These are phyloP conservation scores for Champsocephalus gunnari DNA, from an alignment of 2,797 vertebrate species.

Conservation along the genomic window DNA sequence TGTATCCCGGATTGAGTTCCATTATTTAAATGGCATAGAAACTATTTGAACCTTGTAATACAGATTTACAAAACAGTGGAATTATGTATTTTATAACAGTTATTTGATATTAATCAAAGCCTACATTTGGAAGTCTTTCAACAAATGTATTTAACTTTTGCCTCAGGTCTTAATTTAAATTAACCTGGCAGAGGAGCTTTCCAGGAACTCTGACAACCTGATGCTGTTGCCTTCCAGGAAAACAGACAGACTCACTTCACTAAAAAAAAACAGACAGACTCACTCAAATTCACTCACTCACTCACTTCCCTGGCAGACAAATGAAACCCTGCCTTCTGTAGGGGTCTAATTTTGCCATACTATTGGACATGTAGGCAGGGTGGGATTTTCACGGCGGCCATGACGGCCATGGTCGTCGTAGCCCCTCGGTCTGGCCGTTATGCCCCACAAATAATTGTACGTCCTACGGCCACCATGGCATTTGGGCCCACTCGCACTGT, in stretches of 20 bases:
- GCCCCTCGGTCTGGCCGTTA: too few relatives aligned
- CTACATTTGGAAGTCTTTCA: slow-evolving; percentile 1
- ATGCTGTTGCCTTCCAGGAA: slow-evolving; percentile 48
- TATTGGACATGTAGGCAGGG: slow-evolving; percentile 65
- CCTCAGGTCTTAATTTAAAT: slow-evolving; percentile 11
- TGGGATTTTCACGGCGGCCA: too few relatives aligned
- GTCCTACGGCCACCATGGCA: too few relatives aligned
- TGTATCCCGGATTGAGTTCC: background rate
- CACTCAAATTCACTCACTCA: slow-evolving; percentile 18
- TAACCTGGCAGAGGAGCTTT: slow-evolving; percentile 23
- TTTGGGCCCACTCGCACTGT: too few relatives aligned
- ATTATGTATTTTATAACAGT: too few relatives aligned
- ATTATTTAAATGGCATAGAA: background rate
- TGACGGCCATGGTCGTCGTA: too few relatives aligned
- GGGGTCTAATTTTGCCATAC: slow-evolving; percentile 76
- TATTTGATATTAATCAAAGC: too few relatives aligned
- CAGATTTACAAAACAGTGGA: background rate
- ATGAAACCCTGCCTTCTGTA: slow-evolving; percentile 58
- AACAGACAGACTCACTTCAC: slow-evolving; percentile 40
- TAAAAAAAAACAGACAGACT: slow-evolving; percentile 14
- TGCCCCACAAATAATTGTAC: too few relatives aligned
- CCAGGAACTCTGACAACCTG: slow-evolving; percentile 42
- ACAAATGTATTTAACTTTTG: slow-evolving; percentile 14
- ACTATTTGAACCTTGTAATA: background rate
- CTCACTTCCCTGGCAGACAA: slow-evolving; percentile 45